phyloP scores from a whole-genome alignment of 2,888 invertebrate genomes.

The Peribatodes rhomboidaria region DNA sequence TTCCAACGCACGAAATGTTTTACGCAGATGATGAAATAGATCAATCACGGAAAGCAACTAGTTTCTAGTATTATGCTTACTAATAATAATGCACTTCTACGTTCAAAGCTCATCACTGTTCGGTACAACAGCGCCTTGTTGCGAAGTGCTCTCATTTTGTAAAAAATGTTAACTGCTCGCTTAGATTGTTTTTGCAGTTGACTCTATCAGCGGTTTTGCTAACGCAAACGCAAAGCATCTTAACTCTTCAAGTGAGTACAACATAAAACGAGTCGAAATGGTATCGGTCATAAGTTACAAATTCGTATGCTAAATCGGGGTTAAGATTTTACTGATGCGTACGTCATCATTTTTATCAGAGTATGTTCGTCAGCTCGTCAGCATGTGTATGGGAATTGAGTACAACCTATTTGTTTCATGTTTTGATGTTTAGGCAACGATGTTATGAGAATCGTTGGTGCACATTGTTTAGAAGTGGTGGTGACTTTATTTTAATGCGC shows the following conservation, averaged over 20 bases:
- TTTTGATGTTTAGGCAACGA: conserved; percentile 15
- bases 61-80: background rate
- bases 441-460: conserved; percentile 9
- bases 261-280: background rate
- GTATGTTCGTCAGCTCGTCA: conserved; percentile 19
- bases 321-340: conserved; percentile 23
- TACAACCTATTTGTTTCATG: conserved; percentile 8
- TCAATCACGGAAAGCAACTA: background rate
- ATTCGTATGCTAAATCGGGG: background rate
- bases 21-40: no score
- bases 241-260: background rate
- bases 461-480: conserved; percentile 2
- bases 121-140: background rate
- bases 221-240: background rate
- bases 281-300: background rate
- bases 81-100: background rate
- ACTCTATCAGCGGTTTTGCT: conserved; percentile 2
- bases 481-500: background rate
- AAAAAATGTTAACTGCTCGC: conserved; percentile 27
- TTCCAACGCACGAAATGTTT: no score
- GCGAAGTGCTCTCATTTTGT: conserved; percentile 18
- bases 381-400: conserved; percentile 19
- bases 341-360: conserved; percentile 44
- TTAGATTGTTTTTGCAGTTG: conserved; percentile 60
- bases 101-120: background rate